Conservation (phyloP, 2,888 invertebrate species). For the Zaprionus lineosus region DNA sequence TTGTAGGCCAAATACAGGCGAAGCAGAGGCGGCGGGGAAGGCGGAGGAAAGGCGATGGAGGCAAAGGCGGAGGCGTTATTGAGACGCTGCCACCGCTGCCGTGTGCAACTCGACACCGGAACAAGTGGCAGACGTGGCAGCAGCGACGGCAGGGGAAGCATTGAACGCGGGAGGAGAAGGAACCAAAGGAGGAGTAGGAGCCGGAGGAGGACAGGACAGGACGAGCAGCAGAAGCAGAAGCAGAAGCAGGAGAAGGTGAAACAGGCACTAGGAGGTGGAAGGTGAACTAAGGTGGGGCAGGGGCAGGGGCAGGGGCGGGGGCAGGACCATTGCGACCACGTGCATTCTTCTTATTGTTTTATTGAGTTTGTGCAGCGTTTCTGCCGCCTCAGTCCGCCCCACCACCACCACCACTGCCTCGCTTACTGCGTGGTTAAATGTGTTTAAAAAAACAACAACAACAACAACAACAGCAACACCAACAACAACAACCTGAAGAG, state of each 20-base stretch:
- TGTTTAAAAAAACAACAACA: constrained; percentile 68
- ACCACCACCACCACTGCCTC: background rate
- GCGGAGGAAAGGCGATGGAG: too few relatives aligned
- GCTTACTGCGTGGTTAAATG: constrained; percentile 41
- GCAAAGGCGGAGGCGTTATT: too few relatives aligned
- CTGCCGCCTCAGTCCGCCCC: background rate
- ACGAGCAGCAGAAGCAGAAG: background rate
- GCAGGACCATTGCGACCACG: constrained; percentile 28
- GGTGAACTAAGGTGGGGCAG: background rate
- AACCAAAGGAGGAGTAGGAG: background rate
- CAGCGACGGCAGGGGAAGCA: background rate
- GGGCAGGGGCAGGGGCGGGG: constrained; percentile 7
- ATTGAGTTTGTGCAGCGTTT: constrained; percentile 24
- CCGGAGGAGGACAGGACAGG: constrained; percentile 13
- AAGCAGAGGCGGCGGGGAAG: too few relatives aligned
- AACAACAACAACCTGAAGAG: too few relatives aligned
- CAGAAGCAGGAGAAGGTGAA: too few relatives aligned
- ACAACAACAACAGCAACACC: too few relatives aligned
- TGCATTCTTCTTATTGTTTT: constrained; percentile 24
- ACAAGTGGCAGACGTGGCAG: constrained; percentile 64
- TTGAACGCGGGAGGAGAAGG: background rate
- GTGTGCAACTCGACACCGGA: constrained; percentile 76
- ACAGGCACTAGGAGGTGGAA: too few relatives aligned
- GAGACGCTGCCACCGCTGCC: constrained; percentile 30
- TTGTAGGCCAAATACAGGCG: background rate